Base-by-base conservation (phyloP, 2,888 invertebrate species). In the Heliconius hortense region DNA sequence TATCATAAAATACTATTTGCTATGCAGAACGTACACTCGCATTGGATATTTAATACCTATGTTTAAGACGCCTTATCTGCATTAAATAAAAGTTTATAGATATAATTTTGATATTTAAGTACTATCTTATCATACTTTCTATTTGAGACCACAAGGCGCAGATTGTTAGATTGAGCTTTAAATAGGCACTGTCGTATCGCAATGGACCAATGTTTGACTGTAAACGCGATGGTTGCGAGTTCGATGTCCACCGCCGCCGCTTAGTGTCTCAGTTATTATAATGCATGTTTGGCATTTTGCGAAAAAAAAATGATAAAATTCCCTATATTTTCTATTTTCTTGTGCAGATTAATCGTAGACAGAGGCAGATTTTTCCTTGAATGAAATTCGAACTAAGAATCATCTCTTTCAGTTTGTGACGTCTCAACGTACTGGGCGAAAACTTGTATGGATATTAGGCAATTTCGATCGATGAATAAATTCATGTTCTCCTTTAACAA, bases 81-180 rank as follows among this genome's bases (percentile, higher is more conserved):
- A 35, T 53, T 56, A 69, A 56, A 31, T 69, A 24, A 66, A 56
- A 69, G n/a, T 69, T 35, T n/a, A 69, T 35, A 31, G 35, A 69
- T 56, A 56, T 56, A 15, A 69, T 31, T 69, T 56, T 69, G 69
- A 69, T 35, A 35, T 69, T 69, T 69, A 35, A 53, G n/a, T 69
- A n/a, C 24, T 31, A 35, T 13, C 69, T 69, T 35, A 56, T 56
- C 69, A 56, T 66, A 66, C 66, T 66, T 66, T 66, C 66, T 43
- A 66, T 66, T 66, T 43, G 13, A n/a, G 15, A 2, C 3, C n/a
- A 35, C 39, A 66, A 24, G n/a, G 39, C 15, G 39, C 13, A 24
- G 66, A 66, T 66, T 63, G 63, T 64, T 63, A 21, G 2, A 35
- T 35, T 35, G 31, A n/a, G 35, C 35, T 24, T n/a, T 10, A 39